Base-by-base conservation (phyloP, 1,140 invertebrate genomes). In the Lasioglossum albipes region DNA sequence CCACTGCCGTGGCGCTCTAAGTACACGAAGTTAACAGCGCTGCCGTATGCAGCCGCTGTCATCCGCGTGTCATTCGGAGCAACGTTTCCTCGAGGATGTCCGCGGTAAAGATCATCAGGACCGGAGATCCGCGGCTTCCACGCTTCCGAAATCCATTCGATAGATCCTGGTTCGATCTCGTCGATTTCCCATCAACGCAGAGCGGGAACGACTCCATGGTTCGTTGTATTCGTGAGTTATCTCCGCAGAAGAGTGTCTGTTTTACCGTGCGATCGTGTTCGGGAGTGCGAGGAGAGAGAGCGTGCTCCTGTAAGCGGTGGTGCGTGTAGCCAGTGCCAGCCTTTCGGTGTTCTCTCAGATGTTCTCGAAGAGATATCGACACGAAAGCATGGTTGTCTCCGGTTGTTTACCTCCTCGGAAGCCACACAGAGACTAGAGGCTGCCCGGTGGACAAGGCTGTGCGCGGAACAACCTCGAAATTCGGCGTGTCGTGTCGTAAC, bases 201-300 rank as follows among this genome's bases (percentile, higher is more conserved):
- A 13, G 16, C 49, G 41, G 27, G 4, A 0, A 7, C 45, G 45
- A 0, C 9, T 3, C 18, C 36, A 10, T 18, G 9, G 45, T 41
- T 1, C 31, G 16, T 54, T 27, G 27, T 27, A 27, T 27, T 41
- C 42, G 52, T 2, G 4, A 5, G 27, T 62, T 52, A 62, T 68
- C 65, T 45, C 54, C 72, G 42, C 75, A 62, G 65, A 45, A 52
- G 65, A 68, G 73, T 62, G 79, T 6, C 80, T 79, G 80, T 72
- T 82, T 82, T 82, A 82, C 80, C 80, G 42, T 82, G 62, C 52
- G 80, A 82, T 78, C 61, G 31, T 74, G 41, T 45, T 49, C 74
- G 18, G 7, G 68, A 31, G 67, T 61, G 66, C 31, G 42, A 75
- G 54, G 13, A 49, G 62, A 41, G 65, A 52, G 65, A 69, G 65